phyloP scores from a whole-genome alignment of 2,797 vertebrate genomes.

The Molothrus aeneus region DNA sequence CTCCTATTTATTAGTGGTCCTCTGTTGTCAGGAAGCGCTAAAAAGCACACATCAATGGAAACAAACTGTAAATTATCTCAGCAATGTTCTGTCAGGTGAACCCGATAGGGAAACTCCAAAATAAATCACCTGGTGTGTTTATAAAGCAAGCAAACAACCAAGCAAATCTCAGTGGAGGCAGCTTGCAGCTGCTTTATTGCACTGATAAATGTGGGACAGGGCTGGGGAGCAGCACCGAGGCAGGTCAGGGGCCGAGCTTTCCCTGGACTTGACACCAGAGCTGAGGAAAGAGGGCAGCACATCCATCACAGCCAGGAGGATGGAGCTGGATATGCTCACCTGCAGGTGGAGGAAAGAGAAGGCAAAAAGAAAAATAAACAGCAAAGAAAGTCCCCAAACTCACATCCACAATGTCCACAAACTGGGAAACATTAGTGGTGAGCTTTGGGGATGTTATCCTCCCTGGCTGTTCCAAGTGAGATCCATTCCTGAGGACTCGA shows the following conservation, averaged over 20 bases:
- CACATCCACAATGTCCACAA: neutral
- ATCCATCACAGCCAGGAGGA: neutral
- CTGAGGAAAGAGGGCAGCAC: neutral
- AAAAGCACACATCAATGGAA: constrained; percentile 37
- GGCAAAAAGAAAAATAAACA: neutral
- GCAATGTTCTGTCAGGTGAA: constrained; percentile 31
- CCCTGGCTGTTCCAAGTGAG: neutral
- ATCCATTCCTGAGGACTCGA: neutral
- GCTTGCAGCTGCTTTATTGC: neutral
- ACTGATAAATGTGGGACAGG: neutral
- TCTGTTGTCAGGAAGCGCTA: constrained; percentile 21
- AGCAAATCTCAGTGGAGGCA: constrained; percentile 4
- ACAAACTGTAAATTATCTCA: constrained; percentile 16
- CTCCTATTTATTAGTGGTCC: constrained; percentile 43
- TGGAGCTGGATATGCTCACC: neutral
- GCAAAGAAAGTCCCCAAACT: neutral
- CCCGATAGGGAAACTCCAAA: constrained; percentile 27
- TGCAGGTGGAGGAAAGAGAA: neutral
- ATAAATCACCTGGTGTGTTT: constrained; percentile 52
- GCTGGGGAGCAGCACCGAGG: neutral
- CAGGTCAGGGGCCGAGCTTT: neutral
- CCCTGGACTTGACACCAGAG: neutral
- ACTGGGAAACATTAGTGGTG: neutral
- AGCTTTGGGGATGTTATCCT: neutral
- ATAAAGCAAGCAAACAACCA: neutral